Evolutionary conservation across 2,797 vertebrate species (phyloP).

Genomic region (Chloroceryle inda): DNA sequence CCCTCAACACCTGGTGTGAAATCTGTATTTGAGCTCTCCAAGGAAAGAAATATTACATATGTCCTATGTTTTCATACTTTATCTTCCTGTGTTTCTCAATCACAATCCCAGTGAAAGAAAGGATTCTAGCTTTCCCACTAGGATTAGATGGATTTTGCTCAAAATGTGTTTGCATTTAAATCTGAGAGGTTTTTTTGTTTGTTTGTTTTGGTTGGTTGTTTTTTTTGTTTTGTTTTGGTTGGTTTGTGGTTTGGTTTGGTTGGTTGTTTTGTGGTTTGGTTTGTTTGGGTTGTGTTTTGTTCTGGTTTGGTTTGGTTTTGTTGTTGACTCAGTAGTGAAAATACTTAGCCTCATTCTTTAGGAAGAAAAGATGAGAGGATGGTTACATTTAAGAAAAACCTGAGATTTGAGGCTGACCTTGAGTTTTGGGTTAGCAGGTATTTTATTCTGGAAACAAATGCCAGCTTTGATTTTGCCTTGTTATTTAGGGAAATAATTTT

Average conservation of each 20-base stretch:
- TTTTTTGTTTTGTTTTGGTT: too few relatives aligned
- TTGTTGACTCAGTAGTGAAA: background rate
- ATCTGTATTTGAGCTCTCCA: background rate
- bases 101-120: background rate
- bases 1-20: background rate
- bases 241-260: too few relatives aligned
- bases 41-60: background rate
- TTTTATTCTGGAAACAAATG: background rate
- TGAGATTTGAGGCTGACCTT: background rate
- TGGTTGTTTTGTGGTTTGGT: too few relatives aligned
- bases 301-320: too few relatives aligned
- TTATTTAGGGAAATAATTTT: background rate
- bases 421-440: background rate
- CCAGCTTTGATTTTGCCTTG: background rate
- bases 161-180: background rate
- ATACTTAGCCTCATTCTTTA: background rate
- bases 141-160: background rate
- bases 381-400: background rate
- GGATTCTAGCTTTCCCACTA: background rate
- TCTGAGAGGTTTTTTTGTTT: background rate
- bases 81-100: background rate
- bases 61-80: background rate
- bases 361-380: background rate
- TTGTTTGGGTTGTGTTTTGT: too few relatives aligned
- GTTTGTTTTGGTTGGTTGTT: background rate